Evolutionary conservation across 2,888 invertebrate species (phyloP), one percentile per base, ranked within the genome.

Genomic region (Tenthredo amoena): DNA sequence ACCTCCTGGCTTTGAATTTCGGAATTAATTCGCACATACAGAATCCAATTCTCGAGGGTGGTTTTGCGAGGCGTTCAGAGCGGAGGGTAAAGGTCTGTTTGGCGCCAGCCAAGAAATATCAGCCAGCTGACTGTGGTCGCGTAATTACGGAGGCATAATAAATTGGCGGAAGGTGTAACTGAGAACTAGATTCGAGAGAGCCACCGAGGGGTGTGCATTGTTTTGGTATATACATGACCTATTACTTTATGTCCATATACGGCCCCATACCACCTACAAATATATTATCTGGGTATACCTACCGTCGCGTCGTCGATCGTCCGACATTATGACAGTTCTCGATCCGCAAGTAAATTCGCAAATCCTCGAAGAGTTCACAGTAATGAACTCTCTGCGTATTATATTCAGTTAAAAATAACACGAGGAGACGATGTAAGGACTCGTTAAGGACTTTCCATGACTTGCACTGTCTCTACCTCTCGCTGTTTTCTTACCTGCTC

Each of bases 21-120:
- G n/a, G 62, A 81, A 81, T 81, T 81, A 81, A 81, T 81, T 40
- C 81, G 58, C 62, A 62, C 62, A 62, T 62, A 62, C 81, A 58
- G 31, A 81, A 81, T 81, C 81, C 81, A 81, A 81, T 81, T 81
- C 81, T 81, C 81, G 58, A 81, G 40, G 81, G 81, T 40, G 81
- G 81, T 81, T 81, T 81, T 81, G 21, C 81, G 37, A 62, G 62
- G 40, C 81, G 81, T 40, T 81, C 15, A 2, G 50, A 37, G 37
- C 7, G 40, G 37, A 62, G 81, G 62, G 62, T 62, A 62, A 40
- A 81, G 58, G 58, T 58, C 58, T 81, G 81, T 81, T 81, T 62
- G 21, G n/a, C 50, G 34, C 40, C 58, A 62, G 81, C 81, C 58
- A 62, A 81, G 81, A 81, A 81, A 81, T 81, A 81, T 81, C 81